phyloP scores from a whole-genome alignment of 1,140 invertebrate genomes.

The Acyrthosiphon pisum region DNA sequence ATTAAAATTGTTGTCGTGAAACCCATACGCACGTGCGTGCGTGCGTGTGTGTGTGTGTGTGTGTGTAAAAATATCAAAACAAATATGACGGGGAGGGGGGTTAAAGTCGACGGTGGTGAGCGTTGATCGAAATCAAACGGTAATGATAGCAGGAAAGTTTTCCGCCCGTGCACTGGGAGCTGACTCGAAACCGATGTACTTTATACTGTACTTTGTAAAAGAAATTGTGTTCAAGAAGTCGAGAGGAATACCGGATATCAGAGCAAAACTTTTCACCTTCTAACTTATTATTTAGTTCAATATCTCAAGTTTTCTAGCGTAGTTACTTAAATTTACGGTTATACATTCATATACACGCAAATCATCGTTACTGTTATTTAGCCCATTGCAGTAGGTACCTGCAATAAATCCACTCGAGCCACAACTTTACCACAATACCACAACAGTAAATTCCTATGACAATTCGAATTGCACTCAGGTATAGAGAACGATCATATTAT shows the following conservation, averaged over 20 bases:
- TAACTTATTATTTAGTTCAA: slow-evolving; percentile 37
- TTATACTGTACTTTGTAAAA: not conserved
- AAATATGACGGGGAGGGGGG: not conserved
- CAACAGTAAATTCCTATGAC: not conserved
- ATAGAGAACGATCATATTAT: not conserved
- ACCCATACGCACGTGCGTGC: not conserved
- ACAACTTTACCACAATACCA: not conserved
- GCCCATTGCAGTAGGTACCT: not conserved
- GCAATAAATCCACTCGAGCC: not conserved
- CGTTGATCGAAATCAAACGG: slow-evolving; percentile 21
- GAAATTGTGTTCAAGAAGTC: slow-evolving; percentile 20
- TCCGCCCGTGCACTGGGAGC: not conserved
- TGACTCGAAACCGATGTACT: slow-evolving; percentile 17
- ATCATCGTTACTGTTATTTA: not conserved
- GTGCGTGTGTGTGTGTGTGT: no score
- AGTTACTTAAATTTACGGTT: not conserved
- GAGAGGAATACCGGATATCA: slow-evolving; percentile 19
- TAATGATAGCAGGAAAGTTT: slow-evolving; percentile 28
- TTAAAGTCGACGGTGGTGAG: not conserved
- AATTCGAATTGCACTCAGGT: not conserved
- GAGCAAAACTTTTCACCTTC: slow-evolving; percentile 31
- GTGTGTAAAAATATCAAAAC: not conserved
- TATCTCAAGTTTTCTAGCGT: not conserved
- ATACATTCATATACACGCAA: not conserved
- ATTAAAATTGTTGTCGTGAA: not conserved